Evolutionary conservation across 2,797 vertebrate species (phyloP), one percentile per base, ranked within the genome.

Genomic region (Ammospiza maritima): DNA sequence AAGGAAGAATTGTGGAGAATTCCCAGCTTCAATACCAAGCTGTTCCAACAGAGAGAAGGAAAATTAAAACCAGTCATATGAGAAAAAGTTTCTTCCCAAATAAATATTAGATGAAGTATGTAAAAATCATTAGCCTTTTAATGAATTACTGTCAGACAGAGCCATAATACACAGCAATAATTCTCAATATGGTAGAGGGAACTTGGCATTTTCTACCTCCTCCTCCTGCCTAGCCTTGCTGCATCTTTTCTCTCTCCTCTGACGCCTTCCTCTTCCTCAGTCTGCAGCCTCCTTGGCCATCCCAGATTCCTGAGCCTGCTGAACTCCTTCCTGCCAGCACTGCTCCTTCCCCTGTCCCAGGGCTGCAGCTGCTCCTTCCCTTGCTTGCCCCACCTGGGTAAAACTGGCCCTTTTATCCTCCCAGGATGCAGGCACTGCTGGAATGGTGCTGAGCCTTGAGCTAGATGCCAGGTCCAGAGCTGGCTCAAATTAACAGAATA

Each of bases 81-180:
- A 96, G 88, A 88, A 92, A 78, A 91, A 67, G 42, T 60, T 93
- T 81, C 71, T 91, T 91, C 73, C 83, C 73, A 71, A 89, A 93
- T 93, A 96, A 93, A 78, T 93, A 92, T 83, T 90, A 90, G 48
- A 96, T 94, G 81, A 93, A 94, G 64, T 69, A 93, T 89, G 79
- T 84, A 89, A 94, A 96, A 96, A 86, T 76, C 71, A 84, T 92
- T 84, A 96, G 51, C 45, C 60, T 66, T 91, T 86, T 91, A 94
- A 96, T 82, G 66, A 95, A 91, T 92, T 88, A 90, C 73, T 90
- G 73, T 78, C 88, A 88, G 88, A 77, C 22, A 64, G 61, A 95
- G 50, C 45, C 78, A 77, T 83, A 94, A 94, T 14, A 78, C 36
- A 83, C 29, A 81, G 85, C 58, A 93, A 53, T 88, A 93, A 88